phyloP scores from a whole-genome alignment of 2,113 vertebrate genomes.

The Athene cunicularia region DNA sequence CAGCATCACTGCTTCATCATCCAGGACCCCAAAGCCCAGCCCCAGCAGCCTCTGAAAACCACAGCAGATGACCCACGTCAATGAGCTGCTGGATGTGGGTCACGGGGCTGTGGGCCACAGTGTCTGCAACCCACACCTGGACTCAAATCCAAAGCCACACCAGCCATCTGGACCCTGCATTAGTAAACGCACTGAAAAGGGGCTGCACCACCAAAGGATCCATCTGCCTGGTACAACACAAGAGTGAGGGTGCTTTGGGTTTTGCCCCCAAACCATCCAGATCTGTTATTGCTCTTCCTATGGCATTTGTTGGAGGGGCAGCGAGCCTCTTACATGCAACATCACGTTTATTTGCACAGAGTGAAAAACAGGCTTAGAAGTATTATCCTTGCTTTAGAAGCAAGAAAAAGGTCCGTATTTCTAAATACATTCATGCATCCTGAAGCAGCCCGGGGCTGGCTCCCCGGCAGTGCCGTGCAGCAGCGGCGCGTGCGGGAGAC shows the following conservation, averaged over 20 bases:
- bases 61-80: rapidly evolving
- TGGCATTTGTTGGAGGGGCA: neutral
- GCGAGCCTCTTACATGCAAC: neutral
- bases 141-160: neutral
- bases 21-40: neutral
- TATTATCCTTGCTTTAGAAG: neutral
- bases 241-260: neutral
- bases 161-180: neutral
- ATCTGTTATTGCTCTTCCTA: neutral
- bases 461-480: neutral
- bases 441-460: neutral
- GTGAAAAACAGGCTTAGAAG: neutral
- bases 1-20: neutral
- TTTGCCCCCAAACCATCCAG: neutral
- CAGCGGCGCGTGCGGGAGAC: neutral
- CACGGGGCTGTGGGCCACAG: neutral
- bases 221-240: neutral
- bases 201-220: neutral
- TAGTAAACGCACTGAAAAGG: neutral
- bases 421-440: neutral
- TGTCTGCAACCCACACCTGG: neutral
- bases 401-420: neutral
- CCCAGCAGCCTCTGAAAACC: neutral
- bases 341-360: neutral
- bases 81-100: neutral